A percentile compares a stretch with the other conserved stretches of the same genome.
Evolutionary conservation across 2,797 vertebrate species (phyloP).

Genomic region (Balearica regulorum): DNA sequence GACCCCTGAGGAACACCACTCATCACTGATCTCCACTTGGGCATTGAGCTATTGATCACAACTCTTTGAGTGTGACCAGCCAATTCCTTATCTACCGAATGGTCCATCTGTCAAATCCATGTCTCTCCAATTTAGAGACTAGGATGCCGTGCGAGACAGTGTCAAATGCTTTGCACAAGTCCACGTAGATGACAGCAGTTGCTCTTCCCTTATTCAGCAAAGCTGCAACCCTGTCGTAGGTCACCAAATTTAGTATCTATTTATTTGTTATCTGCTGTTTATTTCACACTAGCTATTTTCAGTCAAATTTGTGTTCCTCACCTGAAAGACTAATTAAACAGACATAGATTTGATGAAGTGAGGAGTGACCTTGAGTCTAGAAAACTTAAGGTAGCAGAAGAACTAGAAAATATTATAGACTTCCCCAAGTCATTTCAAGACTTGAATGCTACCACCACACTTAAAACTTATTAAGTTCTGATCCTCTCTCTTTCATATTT

Average conservation of each 20-base stretch:
- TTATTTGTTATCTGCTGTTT: neutral
- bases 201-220: no score
- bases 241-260: neutral
- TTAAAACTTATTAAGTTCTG: neutral
- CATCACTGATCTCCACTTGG: no score
- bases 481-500: neutral
- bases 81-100: no score
- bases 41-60: no score
- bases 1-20: no score
- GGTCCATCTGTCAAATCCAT: no score
- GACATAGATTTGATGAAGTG: neutral
- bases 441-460: neutral
- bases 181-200: no score
- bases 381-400: neutral
- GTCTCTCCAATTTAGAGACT: no score
- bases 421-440: neutral
- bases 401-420: neutral
- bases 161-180: no score
- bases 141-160: no score
- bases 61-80: no score
- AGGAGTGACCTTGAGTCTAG: neutral
- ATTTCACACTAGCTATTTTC: neutral
- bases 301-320: neutral
- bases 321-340: neutral
- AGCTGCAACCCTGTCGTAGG: no score